Conservation (phyloP, 2,888 invertebrate species). For the Amiota mariae region DNA sequence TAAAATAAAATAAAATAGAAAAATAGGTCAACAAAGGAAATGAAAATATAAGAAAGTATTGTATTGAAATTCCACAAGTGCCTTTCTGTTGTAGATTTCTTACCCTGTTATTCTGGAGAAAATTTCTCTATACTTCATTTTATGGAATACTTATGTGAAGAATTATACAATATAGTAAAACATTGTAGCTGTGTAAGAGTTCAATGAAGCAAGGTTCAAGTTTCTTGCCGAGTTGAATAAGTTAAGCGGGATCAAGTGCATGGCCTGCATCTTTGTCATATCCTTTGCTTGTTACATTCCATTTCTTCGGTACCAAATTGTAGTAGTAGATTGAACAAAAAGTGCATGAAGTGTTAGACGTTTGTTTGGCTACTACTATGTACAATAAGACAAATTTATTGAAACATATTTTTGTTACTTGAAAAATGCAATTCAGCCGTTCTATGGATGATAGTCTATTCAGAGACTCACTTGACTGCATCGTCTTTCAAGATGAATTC, state of each 20-base stretch:
- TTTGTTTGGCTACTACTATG: slow-evolving; percentile 12
- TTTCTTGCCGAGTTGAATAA: neutral
- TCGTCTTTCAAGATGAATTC: too few relatives aligned
- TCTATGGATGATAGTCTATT: too few relatives aligned
- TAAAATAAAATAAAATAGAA: too few relatives aligned
- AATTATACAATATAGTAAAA: slow-evolving; percentile 45
- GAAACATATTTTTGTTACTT: slow-evolving; percentile 44
- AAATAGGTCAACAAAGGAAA: too few relatives aligned
- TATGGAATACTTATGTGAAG: slow-evolving; percentile 31
- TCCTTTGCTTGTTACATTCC: neutral
- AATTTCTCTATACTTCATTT: too few relatives aligned
- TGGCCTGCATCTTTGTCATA: too few relatives aligned
- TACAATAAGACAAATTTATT: slow-evolving; percentile 45
- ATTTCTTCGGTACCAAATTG: slow-evolving; percentile 3
- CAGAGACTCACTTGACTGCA: too few relatives aligned
- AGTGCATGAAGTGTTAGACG: neutral
- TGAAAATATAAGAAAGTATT: too few relatives aligned
- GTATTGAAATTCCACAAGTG: too few relatives aligned
- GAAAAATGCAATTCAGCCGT: slow-evolving; percentile 14
- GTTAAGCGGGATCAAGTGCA: neutral
- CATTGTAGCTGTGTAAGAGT: slow-evolving; percentile 11
- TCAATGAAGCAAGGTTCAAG: too few relatives aligned
- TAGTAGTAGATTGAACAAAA: slow-evolving; percentile 9
- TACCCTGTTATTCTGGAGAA: too few relatives aligned
- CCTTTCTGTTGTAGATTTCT: too few relatives aligned